A percentile compares a stretch with the other conserved stretches of the same genome.
Conservation (phyloP, 1,140 invertebrate species). For the Chrysopa pallens region DNA sequence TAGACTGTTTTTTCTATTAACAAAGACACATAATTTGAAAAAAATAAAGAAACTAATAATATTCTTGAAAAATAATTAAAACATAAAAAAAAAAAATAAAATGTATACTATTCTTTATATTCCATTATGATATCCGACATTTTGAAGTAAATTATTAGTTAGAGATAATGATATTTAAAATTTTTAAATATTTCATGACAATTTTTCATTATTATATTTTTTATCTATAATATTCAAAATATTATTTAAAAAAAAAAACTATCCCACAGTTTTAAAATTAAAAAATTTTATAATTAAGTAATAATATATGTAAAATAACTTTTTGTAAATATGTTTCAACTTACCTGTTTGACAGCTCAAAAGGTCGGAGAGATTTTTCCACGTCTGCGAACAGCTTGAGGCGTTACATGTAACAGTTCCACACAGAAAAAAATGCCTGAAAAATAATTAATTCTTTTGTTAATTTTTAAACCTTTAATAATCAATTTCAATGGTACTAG, state of each 20-base stretch:
- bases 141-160: background rate
- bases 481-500: no score
- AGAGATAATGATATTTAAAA: background rate
- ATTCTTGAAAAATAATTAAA: no score
- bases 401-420: constrained; percentile 18
- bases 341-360: constrained; percentile 25
- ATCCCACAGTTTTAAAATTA: constrained; percentile 1
- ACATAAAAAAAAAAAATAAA: no score
- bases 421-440: constrained; percentile 15
- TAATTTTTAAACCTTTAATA: no score
- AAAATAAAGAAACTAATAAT: no score
- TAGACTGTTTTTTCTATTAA: no score
- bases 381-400: constrained; percentile 26
- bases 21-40: no score
- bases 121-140: no score
- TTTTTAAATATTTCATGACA: background rate
- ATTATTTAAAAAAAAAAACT: constrained; percentile 3
- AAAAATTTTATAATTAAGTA: background rate
- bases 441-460: constrained; percentile 8
- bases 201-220: no score
- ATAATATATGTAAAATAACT: background rate
- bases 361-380: constrained; percentile 23
- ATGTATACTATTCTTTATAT: no score
- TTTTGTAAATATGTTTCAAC: background rate
- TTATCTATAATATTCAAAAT: background rate